A percentile compares a stretch with the other conserved stretches of the same genome.
These are phyloP conservation scores for Punctoribates punctum DNA, from an alignment of 2,888 invertebrate genomes.

Conservation along the genomic window DNA sequence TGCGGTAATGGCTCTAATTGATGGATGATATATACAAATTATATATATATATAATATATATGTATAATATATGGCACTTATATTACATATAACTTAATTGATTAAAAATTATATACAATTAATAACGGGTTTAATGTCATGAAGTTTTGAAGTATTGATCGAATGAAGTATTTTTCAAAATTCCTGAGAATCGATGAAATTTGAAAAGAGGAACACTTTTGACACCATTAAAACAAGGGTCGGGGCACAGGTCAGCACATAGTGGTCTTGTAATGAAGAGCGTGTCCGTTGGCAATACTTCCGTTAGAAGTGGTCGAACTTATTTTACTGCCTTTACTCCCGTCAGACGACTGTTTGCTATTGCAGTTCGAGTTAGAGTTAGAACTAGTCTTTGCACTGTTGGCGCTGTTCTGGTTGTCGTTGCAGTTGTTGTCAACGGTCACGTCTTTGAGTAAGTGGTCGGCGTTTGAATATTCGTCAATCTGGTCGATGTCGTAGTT, in stretches of 20 bases:
- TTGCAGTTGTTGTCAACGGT: not conserved
- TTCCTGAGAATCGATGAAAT: conserved; percentile 32
- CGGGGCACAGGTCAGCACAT: conserved; percentile 43
- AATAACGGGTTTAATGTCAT: not conserved
- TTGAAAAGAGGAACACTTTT: not conserved
- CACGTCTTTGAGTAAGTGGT: conserved; percentile 18
- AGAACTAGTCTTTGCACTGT: not conserved
- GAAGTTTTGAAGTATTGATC: not conserved
- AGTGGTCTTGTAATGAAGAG: conserved; percentile 41
- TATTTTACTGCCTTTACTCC: conserved; percentile 48
- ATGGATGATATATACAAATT: no score
- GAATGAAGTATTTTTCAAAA: conserved; percentile 23
- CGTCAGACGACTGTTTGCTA: conserved; percentile 46
- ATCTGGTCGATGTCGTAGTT: conserved; percentile 31
- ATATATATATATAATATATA: not conserved
- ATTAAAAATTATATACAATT: conserved; percentile 11
- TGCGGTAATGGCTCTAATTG: no score
- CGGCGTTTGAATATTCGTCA: conserved; percentile 23
- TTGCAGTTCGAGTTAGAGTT: conserved; percentile 39
- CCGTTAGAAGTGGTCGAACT: conserved; percentile 47
- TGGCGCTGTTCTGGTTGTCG: not conserved
- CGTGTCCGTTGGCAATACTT: conserved; percentile 47
- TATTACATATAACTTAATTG: not conserved
- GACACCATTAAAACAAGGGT: not conserved
- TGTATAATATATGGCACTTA: conserved; percentile 27